Percentiles rank a stretch among this genome's conserved stretches.
These are phyloP conservation scores for Pteruthius melanotis DNA, from an alignment of 2,113 vertebrate genomes.

Conservation along the genomic window DNA sequence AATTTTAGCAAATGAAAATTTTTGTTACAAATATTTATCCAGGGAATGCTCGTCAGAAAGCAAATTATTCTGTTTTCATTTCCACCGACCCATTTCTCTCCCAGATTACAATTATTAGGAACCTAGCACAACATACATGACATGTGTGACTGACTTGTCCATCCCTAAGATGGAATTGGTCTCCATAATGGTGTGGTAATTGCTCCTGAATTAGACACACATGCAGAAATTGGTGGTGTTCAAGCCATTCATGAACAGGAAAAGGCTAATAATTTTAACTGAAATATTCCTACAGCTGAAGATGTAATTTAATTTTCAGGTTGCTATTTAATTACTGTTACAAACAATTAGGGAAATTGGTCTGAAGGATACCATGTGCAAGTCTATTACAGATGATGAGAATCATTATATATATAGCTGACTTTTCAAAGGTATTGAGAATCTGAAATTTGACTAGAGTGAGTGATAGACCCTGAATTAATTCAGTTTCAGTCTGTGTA, in stretches of 20 bases:
- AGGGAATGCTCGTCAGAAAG: not conserved
- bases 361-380: constrained; percentile 3
- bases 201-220: not conserved
- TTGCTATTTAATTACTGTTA: constrained; percentile 47
- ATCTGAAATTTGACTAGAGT: not conserved
- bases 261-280: constrained; percentile 25
- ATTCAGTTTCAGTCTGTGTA: not conserved
- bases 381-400: not conserved
- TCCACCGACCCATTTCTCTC: not conserved
- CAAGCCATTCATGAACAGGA: constrained; percentile 11
- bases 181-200: not conserved
- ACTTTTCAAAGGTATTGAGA: not conserved
- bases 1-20: not conserved
- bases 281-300: not conserved
- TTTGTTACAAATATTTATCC: not conserved
- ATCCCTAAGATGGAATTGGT: not conserved
- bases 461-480: not conserved
- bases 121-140: not conserved
- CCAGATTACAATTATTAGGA: not conserved
- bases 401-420: not conserved
- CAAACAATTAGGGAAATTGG: constrained; percentile 8
- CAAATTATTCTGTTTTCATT: not conserved
- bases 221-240: not conserved
- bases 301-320: constrained; percentile 31
- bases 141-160: not conserved